Evolutionary conservation across 2,113 vertebrate species (phyloP).

Genomic region (Lagopus muta): DNA sequence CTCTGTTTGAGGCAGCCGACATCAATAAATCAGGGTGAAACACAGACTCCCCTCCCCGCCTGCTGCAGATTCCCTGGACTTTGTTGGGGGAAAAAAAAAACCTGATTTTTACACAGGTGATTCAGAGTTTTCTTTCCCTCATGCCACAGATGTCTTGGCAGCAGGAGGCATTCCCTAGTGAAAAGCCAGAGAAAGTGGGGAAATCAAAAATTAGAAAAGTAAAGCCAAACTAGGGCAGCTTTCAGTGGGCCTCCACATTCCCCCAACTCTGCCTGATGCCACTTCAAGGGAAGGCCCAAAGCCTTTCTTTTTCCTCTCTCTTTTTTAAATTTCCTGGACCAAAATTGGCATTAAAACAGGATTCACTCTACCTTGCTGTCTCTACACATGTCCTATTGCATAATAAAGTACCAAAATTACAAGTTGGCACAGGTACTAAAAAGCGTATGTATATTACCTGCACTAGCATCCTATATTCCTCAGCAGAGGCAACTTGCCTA

Average conservation of each 20-base stretch:
- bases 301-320: neutral
- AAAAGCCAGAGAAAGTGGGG: neutral
- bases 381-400: accelerated
- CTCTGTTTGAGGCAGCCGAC: neutral
- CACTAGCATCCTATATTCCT: neutral
- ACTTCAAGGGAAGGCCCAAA: neutral
- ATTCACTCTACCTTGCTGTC: accelerated
- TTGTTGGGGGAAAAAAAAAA: accelerated
- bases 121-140: neutral
- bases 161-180: neutral
- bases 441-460: neutral
- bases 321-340: neutral
- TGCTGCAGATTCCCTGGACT: neutral
- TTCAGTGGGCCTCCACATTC: neutral
- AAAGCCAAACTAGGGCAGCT: neutral
- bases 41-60: neutral
- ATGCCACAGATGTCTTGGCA: neutral
- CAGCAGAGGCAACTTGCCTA: neutral
- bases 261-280: neutral
- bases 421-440: neutral
- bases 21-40: neutral
- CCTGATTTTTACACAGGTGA: neutral
- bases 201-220: neutral
- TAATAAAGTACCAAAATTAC: neutral
- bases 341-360: neutral